A percentile compares a stretch with the other conserved stretches of the same genome.
These are phyloP conservation scores for Neopipo cinnamomea DNA, from an alignment of 2,113 vertebrate species.

Conservation along the genomic window DNA sequence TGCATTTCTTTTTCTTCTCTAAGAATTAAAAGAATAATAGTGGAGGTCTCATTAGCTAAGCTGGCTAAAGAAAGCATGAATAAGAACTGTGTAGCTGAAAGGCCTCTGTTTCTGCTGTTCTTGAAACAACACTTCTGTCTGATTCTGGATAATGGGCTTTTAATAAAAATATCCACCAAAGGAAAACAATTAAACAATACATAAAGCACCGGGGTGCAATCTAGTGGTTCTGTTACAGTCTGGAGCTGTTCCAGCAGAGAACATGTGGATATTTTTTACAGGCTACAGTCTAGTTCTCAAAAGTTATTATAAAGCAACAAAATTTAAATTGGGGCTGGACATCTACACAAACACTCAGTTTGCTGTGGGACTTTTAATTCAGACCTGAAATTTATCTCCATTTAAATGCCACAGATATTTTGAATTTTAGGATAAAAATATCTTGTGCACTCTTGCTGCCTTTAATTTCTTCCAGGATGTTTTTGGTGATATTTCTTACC, in stretches of 20 bases:
- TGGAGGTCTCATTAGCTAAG: constrained; percentile 63
- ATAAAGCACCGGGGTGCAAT: constrained; percentile 80
- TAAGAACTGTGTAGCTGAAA: constrained; percentile 36
- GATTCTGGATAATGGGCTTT: constrained; percentile 77
- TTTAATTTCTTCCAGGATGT: background rate
- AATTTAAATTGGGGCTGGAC: constrained; percentile 63
- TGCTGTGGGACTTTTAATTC: constrained; percentile 13
- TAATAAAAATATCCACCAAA: constrained; percentile 80
- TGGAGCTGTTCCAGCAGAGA: constrained; percentile 72
- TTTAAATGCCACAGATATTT: background rate
- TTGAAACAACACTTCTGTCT: constrained; percentile 76
- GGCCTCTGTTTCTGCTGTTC: constrained; percentile 67
- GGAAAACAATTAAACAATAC: constrained; percentile 83
- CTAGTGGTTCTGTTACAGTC: constrained; percentile 72
- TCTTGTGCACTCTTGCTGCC: background rate
- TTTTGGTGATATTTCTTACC: background rate
- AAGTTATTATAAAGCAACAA: constrained; percentile 72
- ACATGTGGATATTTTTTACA: constrained; percentile 74
- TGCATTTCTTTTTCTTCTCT: constrained; percentile 56
- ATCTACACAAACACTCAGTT: constrained; percentile 31
- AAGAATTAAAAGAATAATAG: constrained; percentile 61
- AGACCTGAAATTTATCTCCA: background rate
- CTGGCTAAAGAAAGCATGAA: constrained; percentile 59
- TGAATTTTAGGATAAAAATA: background rate
- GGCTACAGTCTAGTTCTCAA: constrained; percentile 67